Base-by-base conservation (phyloP, 2,888 invertebrate species). In the Tillus elongatus region DNA sequence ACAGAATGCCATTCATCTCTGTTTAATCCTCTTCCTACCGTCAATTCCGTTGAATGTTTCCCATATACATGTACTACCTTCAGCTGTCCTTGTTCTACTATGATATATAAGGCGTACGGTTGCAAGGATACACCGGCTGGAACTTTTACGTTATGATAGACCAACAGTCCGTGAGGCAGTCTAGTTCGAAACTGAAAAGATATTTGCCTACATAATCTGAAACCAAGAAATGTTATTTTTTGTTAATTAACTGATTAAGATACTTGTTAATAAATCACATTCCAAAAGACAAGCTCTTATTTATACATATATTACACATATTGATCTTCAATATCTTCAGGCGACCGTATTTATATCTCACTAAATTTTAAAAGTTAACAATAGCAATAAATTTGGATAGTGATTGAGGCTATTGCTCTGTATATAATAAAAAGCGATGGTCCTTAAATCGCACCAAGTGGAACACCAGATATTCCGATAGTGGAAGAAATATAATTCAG, bases 41-140 rank as follows among this genome's bases (percentile, higher is more conserved):
- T 88, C 28, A 90, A 57, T n/a, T 76, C 75, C 0, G 89, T 89
- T 35, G 87, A 77, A 58, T 83, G 82, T 60, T 89, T 88, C 2
- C 89, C 89, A 60, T 89, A 90, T 14, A 90, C 88, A 61, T 91
- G 90, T 4, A 90, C 89, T 37, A 91, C 87, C 72, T 90, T 90
- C 11, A 91, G 68, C 66, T 89, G 87, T 11, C 90, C 91, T 60
- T 90, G 90, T 61, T 90, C 89, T 13, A 91, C 86, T 56, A 90
- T 90, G 24, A 91, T 84, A 61, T 91, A 91, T 12, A 91, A 69
- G 31, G 91, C 91, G 57, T 91, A 91, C 0, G 89, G 88, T 52
- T 87, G 86, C 60, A 90, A 74, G 54, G 78, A 75, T 39, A 74
- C 68, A 41, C 82, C 81, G 35, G 82, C 77, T 3, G 87, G 87